Evolutionary conservation across 2,113 vertebrate genomes (phyloP).

Genomic region (Notiomystis cincta): DNA sequence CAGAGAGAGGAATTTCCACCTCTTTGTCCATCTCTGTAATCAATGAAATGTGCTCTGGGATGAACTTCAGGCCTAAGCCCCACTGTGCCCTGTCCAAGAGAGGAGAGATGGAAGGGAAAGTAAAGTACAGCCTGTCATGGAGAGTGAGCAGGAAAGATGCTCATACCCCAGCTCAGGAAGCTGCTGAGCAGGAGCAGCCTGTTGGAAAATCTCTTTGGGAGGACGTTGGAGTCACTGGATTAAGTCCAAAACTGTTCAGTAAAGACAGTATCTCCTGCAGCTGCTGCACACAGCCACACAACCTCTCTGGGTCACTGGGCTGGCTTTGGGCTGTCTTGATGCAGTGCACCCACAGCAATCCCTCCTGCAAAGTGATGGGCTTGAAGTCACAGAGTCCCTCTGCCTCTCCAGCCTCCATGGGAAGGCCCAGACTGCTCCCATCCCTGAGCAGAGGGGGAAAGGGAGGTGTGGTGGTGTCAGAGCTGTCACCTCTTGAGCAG

Average conservation of each 20-base stretch:
- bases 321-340: not conserved
- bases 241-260: not conserved
- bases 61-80: not conserved
- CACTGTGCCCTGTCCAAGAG: not conserved
- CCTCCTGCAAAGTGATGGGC: not conserved
- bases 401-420: not conserved
- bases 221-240: not conserved
- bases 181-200: not conserved
- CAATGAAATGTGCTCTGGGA: not conserved
- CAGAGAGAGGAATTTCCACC: not conserved
- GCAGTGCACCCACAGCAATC: fast-evolving
- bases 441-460: not conserved
- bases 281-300: not conserved
- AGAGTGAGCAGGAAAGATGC: not conserved
- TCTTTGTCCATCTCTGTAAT: not conserved
- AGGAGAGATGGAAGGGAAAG: not conserved
- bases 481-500: not conserved
- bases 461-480: not conserved
- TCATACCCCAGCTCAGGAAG: not conserved
- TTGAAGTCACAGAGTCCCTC: fast-evolving
- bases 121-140: fast-evolving
- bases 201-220: not conserved
- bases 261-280: not conserved
- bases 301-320: fast-evolving
- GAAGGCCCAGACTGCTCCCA: not conserved